Conservation (phyloP, 2,888 invertebrate species). For the Oligia fasciuncula region DNA sequence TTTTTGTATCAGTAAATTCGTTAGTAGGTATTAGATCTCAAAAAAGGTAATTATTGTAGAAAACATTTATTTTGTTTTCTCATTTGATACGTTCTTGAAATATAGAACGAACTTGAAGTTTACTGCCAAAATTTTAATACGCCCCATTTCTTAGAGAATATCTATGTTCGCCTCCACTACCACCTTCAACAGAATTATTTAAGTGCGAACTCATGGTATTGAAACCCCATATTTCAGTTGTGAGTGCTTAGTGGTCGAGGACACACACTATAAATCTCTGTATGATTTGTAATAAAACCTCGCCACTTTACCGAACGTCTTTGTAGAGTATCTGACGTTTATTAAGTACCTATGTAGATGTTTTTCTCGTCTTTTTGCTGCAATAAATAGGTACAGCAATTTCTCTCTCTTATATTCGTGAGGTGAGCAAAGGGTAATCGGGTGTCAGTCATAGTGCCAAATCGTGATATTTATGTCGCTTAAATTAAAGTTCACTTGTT, state of each 20-base stretch:
- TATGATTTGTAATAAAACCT: constrained; percentile 79
- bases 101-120: constrained; percentile 24
- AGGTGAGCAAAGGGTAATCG: constrained; percentile 63
- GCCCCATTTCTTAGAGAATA: constrained; percentile 15
- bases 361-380: constrained; percentile 45
- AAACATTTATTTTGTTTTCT: constrained; percentile 18
- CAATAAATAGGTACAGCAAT: constrained; percentile 56
- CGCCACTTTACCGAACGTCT: constrained; percentile 65
- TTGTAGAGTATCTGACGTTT: constrained; percentile 60
- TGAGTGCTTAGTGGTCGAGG: constrained; percentile 71
- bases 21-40: not conserved
- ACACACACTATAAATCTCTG: constrained; percentile 77
- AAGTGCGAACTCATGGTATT: constrained; percentile 65
- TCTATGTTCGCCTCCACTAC: not conserved
- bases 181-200: constrained; percentile 50
- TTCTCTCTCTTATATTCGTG: constrained; percentile 46
- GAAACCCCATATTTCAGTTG: constrained; percentile 73
- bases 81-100: constrained; percentile 40
- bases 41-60: constrained; percentile 42
- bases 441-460: constrained; percentile 60
- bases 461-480: constrained; percentile 36
- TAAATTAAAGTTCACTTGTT: constrained; percentile 13
- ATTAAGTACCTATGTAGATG: constrained; percentile 56
- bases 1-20: not conserved
- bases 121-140: constrained; percentile 33